A percentile compares a stretch with the other conserved stretches of the same genome.
Evolutionary conservation across 2,797 vertebrate species (phyloP).

Genomic region (Pelobates cultripes): DNA sequence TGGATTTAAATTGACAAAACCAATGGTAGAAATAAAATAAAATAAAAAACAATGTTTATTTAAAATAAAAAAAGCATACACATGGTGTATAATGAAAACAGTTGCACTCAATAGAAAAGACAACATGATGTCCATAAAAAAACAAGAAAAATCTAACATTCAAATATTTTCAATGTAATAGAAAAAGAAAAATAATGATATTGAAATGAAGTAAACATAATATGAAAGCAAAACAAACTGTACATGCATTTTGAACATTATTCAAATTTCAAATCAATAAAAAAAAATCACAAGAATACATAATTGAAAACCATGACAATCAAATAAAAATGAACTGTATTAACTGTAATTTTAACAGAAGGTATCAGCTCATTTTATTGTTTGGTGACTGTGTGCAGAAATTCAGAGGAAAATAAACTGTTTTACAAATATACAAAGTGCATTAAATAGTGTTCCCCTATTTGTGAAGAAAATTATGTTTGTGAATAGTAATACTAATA

Average conservation of each 20-base stretch:
- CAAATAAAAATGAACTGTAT: background rate
- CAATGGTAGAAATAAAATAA: slow-evolving; percentile 69
- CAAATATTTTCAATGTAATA: slow-evolving; percentile 5
- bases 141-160: slow-evolving; percentile 11
- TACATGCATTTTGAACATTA: background rate
- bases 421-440: no score
- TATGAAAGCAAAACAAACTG: slow-evolving; percentile 13
- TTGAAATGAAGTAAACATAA: background rate
- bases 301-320: slow-evolving; percentile 5
- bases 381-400: background rate
- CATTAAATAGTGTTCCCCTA: no score
- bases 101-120: slow-evolving; percentile 68
- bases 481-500: no score
- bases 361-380: background rate
- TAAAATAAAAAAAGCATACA: slow-evolving; percentile 76
- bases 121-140: slow-evolving; percentile 54
- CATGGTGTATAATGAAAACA: slow-evolving; percentile 75
- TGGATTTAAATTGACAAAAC: background rate
- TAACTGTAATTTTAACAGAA: slow-evolving; percentile 2
- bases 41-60: slow-evolving; percentile 78
- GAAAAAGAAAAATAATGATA: slow-evolving; percentile 12
- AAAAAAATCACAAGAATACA: slow-evolving; percentile 14
- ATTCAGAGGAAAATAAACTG: background rate
- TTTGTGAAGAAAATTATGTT: no score
- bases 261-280: slow-evolving; percentile 1